Evolutionary conservation across 2,113 vertebrate species (phyloP).

Genomic region (Hucho hucho): DNA sequence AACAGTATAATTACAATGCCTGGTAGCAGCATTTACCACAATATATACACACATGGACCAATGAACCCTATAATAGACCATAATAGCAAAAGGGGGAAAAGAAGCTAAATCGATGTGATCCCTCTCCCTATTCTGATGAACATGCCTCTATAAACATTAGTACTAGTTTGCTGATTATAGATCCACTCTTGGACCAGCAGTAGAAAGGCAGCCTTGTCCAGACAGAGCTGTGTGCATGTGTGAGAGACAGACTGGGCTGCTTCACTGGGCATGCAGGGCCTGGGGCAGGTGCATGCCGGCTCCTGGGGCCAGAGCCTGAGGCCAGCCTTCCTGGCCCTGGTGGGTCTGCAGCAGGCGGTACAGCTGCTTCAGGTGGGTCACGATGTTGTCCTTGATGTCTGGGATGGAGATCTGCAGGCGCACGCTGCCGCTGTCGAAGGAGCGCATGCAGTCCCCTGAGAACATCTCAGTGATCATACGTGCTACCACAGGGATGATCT

Average conservation of each 20-base stretch:
- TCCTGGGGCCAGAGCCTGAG: slow-evolving; percentile 57
- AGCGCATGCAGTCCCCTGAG: slow-evolving; percentile 88
- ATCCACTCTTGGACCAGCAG: neutral
- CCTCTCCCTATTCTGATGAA: neutral
- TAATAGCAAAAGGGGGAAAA: neutral
- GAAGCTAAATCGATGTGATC: neutral
- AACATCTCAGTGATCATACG: slow-evolving; percentile 98
- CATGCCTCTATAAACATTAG: slow-evolving; percentile 25
- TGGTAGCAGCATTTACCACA: neutral
- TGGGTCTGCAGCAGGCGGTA: slow-evolving; percentile 93
- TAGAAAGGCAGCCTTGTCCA: slow-evolving; percentile 6
- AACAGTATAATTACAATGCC: neutral
- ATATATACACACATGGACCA: neutral
- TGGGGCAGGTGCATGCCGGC: slow-evolving; percentile 74
- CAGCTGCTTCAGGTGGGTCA: slow-evolving; percentile 94
- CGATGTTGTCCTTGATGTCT: slow-evolving; percentile 98
- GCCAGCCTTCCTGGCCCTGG: slow-evolving; percentile 85
- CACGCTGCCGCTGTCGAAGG: slow-evolving; percentile 96
- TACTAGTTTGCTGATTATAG: slow-evolving; percentile 40
- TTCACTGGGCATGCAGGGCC: slow-evolving; percentile 79
- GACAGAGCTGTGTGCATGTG: neutral
- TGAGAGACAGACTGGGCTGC: neutral
- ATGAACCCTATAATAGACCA: neutral
- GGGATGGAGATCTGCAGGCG: slow-evolving; percentile 96
- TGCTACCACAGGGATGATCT: slow-evolving; percentile 95